These are phyloP conservation scores for Anguilla megastoma DNA, from an alignment of 2,797 vertebrate species.

Conservation along the genomic window DNA sequence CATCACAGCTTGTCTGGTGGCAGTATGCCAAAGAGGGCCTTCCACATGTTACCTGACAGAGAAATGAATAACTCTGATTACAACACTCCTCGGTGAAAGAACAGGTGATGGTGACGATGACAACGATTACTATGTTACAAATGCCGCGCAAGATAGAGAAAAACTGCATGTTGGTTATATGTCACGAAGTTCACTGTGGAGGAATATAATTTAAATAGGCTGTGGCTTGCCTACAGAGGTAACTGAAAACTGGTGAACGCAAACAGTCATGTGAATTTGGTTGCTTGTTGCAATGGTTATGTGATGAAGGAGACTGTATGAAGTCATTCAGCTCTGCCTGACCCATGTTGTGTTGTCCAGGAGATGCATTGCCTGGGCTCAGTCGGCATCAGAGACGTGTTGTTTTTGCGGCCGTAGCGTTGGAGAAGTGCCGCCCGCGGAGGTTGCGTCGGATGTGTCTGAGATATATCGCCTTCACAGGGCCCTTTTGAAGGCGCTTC, in stretches of 20 bases:
- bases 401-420: not conserved
- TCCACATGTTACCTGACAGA: not conserved
- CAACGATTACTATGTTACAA: not conserved
- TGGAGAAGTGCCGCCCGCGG: not conserved
- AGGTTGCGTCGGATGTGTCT: not conserved
- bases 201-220: not conserved
- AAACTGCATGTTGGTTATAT: not conserved
- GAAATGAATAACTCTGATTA: not conserved
- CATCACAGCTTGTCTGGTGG: conserved; percentile 31
- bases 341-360: not conserved
- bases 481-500: not conserved
- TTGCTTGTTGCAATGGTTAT: not conserved
- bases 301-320: not conserved
- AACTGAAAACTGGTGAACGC: not conserved
- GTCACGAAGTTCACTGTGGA: not conserved
- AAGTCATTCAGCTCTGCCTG: not conserved
- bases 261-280: not conserved
- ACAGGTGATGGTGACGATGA: not conserved
- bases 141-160: not conserved
- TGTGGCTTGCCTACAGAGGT: not conserved
- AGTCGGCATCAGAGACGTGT: not conserved
- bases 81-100: not conserved
- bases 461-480: not conserved
- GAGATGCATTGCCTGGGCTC: not conserved
- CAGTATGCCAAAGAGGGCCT: conserved; percentile 31